Percentiles rank a stretch among this genome's conserved stretches.
These are phyloP conservation scores for Phyllostomus hastatus DNA, from an alignment of 2,113 vertebrate species.

Conservation along the genomic window DNA sequence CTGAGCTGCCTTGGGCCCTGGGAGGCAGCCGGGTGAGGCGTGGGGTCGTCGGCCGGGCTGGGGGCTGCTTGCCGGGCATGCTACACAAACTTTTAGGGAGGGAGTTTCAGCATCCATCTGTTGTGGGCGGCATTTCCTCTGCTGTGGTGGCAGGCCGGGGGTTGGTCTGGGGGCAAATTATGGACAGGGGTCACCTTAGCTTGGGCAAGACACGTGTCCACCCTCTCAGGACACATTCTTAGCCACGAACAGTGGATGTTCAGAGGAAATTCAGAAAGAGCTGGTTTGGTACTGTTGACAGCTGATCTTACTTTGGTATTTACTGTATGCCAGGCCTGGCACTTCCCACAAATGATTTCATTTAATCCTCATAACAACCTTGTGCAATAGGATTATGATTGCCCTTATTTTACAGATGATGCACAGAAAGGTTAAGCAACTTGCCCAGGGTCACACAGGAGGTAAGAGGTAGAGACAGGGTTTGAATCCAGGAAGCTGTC, in stretches of 20 bases:
- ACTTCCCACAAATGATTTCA: not conserved
- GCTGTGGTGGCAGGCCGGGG: not conserved
- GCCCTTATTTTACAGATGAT: conserved; percentile 3
- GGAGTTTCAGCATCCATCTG: not conserved
- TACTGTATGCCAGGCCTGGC: not conserved
- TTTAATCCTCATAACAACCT: not conserved
- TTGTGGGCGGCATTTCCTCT: not conserved
- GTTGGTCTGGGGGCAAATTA: not conserved
- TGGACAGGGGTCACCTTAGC: not conserved
- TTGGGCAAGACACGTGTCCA: not conserved
- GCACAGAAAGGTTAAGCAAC: conserved; percentile 26
- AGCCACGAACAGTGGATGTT: not conserved
- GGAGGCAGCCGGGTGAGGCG: not conserved
- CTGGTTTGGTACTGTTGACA: not conserved
- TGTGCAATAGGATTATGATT: not conserved
- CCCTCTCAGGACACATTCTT: not conserved
- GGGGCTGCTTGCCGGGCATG: not conserved
- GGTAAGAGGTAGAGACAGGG: not conserved
- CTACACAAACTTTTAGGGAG: not conserved
- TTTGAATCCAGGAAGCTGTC: not conserved
- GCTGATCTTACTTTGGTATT: not conserved
- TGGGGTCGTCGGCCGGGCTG: not conserved
- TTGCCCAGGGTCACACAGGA: not conserved
- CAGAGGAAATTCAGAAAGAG: not conserved
- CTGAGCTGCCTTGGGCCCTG: not conserved